Evolutionary conservation across 2,888 invertebrate species (phyloP), one percentile per base, ranked within the genome.

Genomic region (Smittia sp.): DNA sequence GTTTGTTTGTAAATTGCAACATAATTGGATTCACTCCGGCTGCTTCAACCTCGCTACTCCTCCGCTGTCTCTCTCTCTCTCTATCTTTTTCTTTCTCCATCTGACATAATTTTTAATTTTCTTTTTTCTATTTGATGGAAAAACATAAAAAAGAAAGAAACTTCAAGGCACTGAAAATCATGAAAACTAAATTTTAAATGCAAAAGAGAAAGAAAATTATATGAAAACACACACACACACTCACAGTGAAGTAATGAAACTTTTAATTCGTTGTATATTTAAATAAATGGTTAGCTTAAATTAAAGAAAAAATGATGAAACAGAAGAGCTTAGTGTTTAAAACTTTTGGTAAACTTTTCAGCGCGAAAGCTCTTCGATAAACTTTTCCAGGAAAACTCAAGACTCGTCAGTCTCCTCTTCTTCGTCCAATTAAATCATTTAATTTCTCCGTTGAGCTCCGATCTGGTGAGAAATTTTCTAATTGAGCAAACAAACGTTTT

Each of bases 191-290:
- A 58, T 58, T 58, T 58, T 58, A 58, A 46, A 58, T 58, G 58
- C 58, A 58, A 46, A 15, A 46, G 15, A n/a, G 46, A 46, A 46
- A 38, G 38, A 38, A 46, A 58, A 18, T 20, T 22, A 63, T 27
- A 27, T 63, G 25, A 27, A 63, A 24, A 63, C 9, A 58, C 46
- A 58, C 58, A 58, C 58, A 18, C 58, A 58, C 58, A 63, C 63
- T 63, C 63, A 63, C 63, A 27, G 27, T 27, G 27, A 24, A 63
- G 25, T 22, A 25, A 63, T 22, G n/a, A 25, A 63, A 63, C 63
- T 63, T 63, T 63, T 63, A 63, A 63, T 24, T 63, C 63, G 63
- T 63, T 63, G 63, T 63, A 63, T 27, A 63, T 13, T 27, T 63
- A 27, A 63, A 63, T 9, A 6, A 58, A 63, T 63, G 63, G 63